Base-by-base conservation (phyloP, 2,797 vertebrate species). In the Coregonus suidteri region DNA sequence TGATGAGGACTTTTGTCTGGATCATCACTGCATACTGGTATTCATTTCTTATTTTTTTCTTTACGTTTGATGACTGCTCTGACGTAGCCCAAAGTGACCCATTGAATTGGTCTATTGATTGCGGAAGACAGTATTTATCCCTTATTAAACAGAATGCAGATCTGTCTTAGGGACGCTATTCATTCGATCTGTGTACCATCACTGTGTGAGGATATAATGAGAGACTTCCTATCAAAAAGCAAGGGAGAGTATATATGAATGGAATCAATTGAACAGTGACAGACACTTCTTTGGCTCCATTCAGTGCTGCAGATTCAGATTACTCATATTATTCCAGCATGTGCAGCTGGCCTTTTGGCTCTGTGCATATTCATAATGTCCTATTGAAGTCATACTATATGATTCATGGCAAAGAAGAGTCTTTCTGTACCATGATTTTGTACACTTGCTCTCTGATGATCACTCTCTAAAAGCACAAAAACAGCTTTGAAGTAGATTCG, bases 151-250 rank as follows among this genome's bases (percentile, higher is more conserved):
- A 16, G 31, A 73, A 15, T 4, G 18, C 52, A 15, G 3, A 35
- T 73, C 71, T 31, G 52, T 59, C 13, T 88, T 84, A 88, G 88
- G 83, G 84, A 80, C 84, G 75, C 47, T 64, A 80, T 71, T 52
- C 75, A 81, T 88, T 62, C 11, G 7, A 9, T 64, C 59, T 25
- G 59, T 62, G 59, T 7, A 20, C 59, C 20, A 7, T n/a, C 59
- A 62, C 85, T 79, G 77, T 86, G 77, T 47, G 79, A 51, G 18
- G 37, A 30, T 52, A 52, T 67, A 20, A 62, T 64, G 6, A 64
- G 73, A 75, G 14, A 11, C n/a, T 4, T 41, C 31, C 52, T 52
- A n/a, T 76, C 59, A 75, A 52, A 82, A 75, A 87, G 83, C 51
- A 69, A 80, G 81, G 79, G 71, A 18, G n/a, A 74, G 77, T 11